Evolutionary conservation across 2,113 vertebrate genomes (phyloP).

Genomic region (Paralichthys olivaceus): DNA sequence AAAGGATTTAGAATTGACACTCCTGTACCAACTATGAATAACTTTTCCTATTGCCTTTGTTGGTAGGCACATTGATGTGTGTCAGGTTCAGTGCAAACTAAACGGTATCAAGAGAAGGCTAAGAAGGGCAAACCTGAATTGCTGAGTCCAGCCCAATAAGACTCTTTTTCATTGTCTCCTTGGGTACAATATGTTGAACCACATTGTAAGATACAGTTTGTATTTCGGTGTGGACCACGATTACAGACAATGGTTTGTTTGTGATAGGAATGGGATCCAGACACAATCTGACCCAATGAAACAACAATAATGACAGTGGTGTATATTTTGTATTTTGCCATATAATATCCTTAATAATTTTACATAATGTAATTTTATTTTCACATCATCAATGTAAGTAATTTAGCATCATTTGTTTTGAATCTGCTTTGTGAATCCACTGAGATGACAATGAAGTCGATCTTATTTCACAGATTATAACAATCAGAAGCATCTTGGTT

Average conservation of each 20-base stretch:
- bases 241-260: no score
- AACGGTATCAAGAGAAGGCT: no score
- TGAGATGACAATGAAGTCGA: not conserved
- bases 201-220: no score
- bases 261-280: no score
- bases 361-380: not conserved
- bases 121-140: no score
- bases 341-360: not conserved
- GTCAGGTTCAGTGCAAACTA: not conserved
- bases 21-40: not conserved
- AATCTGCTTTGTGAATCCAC: constrained; percentile 2
- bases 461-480: constrained; percentile 27
- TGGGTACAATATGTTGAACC: no score
- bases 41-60: not conserved
- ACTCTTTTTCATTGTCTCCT: no score
- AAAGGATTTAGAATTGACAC: not conserved
- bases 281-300: no score
- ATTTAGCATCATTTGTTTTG: not conserved
- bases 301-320: no score
- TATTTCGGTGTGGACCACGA: no score
- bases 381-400: not conserved
- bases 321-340: not conserved
- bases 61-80: not conserved
- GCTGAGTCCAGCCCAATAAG: no score
- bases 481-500: not conserved